A percentile compares a stretch with the other conserved stretches of the same genome.
Conservation (phyloP, 2,113 vertebrate genomes). For the Trematomus loennbergii region DNA sequence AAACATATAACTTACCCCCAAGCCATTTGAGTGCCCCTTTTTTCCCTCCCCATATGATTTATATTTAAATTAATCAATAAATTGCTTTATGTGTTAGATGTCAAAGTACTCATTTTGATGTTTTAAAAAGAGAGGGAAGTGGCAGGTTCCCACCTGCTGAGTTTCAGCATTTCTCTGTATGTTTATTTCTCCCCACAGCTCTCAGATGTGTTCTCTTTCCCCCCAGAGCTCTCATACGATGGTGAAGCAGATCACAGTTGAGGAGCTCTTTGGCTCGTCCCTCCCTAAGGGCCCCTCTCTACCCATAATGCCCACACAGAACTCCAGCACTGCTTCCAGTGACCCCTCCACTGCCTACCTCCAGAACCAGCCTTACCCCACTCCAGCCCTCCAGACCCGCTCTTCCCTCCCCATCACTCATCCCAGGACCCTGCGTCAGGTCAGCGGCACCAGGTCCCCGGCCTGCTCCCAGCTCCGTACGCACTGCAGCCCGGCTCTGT, state of each 20-base stretch:
- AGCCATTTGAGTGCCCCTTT: too few relatives aligned
- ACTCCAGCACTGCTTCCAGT: conserved; percentile 44
- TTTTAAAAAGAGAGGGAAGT: neutral
- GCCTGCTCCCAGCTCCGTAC: conserved; percentile 84
- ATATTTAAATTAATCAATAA: neutral
- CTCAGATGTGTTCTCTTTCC: conserved; percentile 13
- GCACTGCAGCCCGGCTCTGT: conserved; percentile 82
- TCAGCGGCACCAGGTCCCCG: conserved; percentile 81
- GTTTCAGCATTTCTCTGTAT: neutral
- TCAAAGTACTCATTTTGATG: neutral
- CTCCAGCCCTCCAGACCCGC: conserved; percentile 85
- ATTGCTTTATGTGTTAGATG: neutral
- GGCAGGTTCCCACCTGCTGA: too few relatives aligned
- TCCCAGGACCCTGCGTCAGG: conserved; percentile 76
- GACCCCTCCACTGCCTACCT: conserved; percentile 80
- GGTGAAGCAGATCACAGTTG: conserved; percentile 97
- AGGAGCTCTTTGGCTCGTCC: conserved; percentile 95
- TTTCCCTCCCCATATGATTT: neutral
- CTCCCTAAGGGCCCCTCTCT: conserved; percentile 90
- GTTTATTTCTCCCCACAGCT: neutral
- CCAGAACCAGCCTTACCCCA: conserved; percentile 82
- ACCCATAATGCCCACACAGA: conserved; percentile 75
- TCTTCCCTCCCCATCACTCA: conserved; percentile 80
- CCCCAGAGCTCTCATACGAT: conserved; percentile 86
- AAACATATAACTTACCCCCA: neutral